Evolutionary conservation across 2,113 vertebrate genomes (phyloP).

Genomic region (Phaethornis superciliosus): DNA sequence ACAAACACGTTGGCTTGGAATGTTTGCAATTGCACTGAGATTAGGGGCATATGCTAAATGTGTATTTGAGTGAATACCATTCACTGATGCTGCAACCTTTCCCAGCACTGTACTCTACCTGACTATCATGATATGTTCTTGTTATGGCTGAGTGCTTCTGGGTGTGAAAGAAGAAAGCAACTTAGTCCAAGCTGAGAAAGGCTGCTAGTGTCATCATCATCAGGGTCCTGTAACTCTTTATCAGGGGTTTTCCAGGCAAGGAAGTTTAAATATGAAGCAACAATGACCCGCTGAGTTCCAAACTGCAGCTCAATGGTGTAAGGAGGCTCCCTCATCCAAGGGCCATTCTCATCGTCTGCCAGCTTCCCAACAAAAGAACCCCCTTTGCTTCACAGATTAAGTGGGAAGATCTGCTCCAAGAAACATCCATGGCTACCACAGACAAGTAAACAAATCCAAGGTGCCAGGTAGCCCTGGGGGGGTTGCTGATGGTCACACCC

Average conservation of each 20-base stretch:
- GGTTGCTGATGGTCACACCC: neutral
- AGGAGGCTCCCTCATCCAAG: fast-evolving
- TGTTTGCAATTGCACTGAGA: neutral
- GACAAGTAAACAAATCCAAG: neutral
- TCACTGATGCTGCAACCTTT: neutral
- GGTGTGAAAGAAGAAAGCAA: neutral
- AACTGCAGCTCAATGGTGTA: fast-evolving
- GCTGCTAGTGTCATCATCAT: neutral
- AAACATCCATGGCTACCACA: neutral
- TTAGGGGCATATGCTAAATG: neutral
- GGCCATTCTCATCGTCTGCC: neutral
- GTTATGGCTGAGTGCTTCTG: neutral
- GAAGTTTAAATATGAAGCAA: neutral
- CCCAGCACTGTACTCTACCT: neutral
- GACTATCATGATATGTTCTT: neutral
- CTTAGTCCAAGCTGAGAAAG: neutral
- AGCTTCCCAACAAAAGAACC: neutral
- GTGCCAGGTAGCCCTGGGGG: neutral
- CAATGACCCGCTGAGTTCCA: neutral
- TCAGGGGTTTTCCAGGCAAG: neutral
- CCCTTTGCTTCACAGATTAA: neutral
- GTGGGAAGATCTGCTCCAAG: neutral
- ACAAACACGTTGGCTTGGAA: neutral
- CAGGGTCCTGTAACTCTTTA: neutral
- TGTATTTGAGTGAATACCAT: fast-evolving